Evolutionary conservation across 1,140 invertebrate species (phyloP), one percentile per base, ranked within the genome.

Genomic region (Druon quercuslanigerum): DNA sequence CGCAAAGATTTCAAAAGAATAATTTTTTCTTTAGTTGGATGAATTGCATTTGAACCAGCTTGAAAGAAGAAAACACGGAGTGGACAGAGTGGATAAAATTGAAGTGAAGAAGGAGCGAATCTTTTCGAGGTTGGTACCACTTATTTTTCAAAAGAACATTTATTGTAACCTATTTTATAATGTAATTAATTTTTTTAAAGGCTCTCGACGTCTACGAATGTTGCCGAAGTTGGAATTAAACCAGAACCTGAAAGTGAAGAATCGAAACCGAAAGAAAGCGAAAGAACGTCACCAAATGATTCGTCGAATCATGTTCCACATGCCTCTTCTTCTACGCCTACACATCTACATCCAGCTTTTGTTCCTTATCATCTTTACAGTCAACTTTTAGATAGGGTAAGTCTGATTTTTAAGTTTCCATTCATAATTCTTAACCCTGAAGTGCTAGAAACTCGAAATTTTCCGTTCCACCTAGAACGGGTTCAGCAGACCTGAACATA

Each of bases 41-140:
- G 91, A 91, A 83, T 76, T 92, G 4, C 91, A 90, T 73, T 80
- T 89, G 33, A 92, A 90, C 82, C 90, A 91, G 54, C 79, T 90
- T 77, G 90, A 92, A 76, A 89, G 87, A 80, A 87, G 82, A 71
- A 90, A 89, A 80, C 84, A 76, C 2, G 78, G 71, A 17, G 76
- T 82, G 0, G 90, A 91, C 60, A 85, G 84, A 79, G 25, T 79
- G 2, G 90, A 91, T 25, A 90, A 89, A 77, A 25, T 70, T 3
- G 87, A 90, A 79, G 66, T 79, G 7, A 88, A 86, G 57, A 91
- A 90, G 75, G 87, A 91, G 74, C 79, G 81, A 74, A 76, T 54
- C 51, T 78, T 75, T 74, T 71, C 83, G 51, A 83, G 85, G 85
- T 89, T 83, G 51, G 20, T 71, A 66, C 71, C 40, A 16, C 57